Percentiles rank a stretch among this genome's conserved stretches.
These are phyloP conservation scores for Hymenopus coronatus DNA, from an alignment of 2,888 invertebrate species.

Conservation along the genomic window DNA sequence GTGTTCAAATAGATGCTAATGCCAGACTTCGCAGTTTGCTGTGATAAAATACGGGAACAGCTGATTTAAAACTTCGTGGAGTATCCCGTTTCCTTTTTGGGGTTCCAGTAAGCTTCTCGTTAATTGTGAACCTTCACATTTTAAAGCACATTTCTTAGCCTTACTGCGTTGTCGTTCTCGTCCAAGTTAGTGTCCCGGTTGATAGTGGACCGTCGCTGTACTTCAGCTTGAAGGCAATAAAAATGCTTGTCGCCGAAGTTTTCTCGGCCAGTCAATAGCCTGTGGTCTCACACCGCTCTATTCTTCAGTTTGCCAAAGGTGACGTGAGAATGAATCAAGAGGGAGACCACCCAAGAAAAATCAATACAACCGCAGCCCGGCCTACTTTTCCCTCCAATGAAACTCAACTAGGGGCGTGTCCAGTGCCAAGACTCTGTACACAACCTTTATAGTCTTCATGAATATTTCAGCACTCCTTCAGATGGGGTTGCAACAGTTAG, in stretches of 20 bases:
- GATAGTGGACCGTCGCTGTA: not conserved
- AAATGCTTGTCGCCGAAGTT: not conserved
- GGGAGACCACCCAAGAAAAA: not conserved
- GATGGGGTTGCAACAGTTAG: not conserved
- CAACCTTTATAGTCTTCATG: not conserved
- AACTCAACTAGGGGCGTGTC: not conserved
- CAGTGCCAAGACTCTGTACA: not conserved
- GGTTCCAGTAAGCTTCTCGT: too few species aligned
- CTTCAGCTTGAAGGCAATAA: not conserved
- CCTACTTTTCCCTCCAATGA: not conserved
- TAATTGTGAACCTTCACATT: too few species aligned
- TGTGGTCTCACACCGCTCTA: not conserved
- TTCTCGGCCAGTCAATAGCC: not conserved
- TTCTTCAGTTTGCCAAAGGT: not conserved
- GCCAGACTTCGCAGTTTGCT: too few species aligned
- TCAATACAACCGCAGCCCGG: not conserved
- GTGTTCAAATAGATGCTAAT: too few species aligned
- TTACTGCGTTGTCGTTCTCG: too few species aligned
- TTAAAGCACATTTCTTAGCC: too few species aligned
- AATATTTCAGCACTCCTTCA: not conserved
- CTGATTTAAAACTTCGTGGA: too few species aligned
- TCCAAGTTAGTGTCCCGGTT: not conserved
- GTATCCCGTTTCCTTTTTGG: too few species aligned
- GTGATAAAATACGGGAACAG: too few species aligned
- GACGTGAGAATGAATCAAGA: not conserved